These are phyloP conservation scores for Zaprionus bogoriensis DNA, from an alignment of 2,888 invertebrate genomes.

Conservation along the genomic window DNA sequence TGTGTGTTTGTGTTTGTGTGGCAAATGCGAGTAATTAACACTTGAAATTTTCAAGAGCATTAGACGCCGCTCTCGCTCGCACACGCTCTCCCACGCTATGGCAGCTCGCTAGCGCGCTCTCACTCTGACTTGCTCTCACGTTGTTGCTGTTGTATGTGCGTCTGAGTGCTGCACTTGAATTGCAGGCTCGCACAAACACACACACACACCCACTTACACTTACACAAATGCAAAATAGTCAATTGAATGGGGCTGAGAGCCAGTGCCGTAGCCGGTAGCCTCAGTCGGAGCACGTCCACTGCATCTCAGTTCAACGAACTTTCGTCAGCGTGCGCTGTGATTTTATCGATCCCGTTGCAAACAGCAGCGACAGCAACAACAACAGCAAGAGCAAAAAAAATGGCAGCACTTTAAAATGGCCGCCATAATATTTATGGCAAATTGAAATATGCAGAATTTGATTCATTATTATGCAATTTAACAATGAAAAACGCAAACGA, in stretches of 20 bases:
- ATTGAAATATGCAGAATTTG: conserved; percentile 34
- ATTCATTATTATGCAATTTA: conserved; percentile 39
- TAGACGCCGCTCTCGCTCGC: conserved; percentile 48
- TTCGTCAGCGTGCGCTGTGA: conserved; percentile 21
- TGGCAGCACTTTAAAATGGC: conserved; percentile 62
- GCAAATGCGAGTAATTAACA: conserved; percentile 72
- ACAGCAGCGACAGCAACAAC: background rate
- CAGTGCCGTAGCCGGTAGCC: background rate
- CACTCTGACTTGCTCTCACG: background rate
- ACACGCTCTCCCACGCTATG: conserved; percentile 3
- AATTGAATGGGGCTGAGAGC: conserved; percentile 50
- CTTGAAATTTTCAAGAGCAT: conserved; percentile 77
- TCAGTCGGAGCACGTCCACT: conserved; percentile 7
- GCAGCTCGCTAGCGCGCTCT: background rate
- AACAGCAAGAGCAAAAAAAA: conserved; percentile 2
- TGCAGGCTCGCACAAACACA: conserved; percentile 21
- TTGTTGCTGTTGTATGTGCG: conserved; percentile 20
- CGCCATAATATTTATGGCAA: conserved; percentile 60
- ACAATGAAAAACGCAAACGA: conserved; percentile 26
- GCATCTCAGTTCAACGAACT: conserved; percentile 66
- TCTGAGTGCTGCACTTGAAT: conserved; percentile 62
- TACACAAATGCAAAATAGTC: conserved; percentile 53
- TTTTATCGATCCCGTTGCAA: conserved; percentile 51
- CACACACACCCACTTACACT: conserved; percentile 12
- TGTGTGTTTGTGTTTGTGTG: conserved; percentile 32